Evolutionary conservation across 2,113 vertebrate species (phyloP).

Genomic region (Corythaeola cristata): DNA sequence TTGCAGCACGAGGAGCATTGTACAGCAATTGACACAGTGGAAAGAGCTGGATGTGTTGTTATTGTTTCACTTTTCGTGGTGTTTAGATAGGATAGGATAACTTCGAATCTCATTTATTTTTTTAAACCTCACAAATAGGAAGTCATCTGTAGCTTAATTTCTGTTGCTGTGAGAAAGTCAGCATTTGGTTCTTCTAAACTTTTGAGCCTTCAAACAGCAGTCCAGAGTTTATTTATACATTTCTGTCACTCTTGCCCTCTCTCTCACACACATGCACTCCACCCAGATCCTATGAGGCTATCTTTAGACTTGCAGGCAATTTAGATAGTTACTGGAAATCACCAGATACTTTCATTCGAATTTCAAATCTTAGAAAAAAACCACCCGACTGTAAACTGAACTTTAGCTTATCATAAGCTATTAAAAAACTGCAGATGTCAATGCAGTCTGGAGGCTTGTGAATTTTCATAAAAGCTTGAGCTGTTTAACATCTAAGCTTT

Average conservation of each 20-base stretch:
- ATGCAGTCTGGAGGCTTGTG: not conserved
- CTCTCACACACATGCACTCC: not conserved
- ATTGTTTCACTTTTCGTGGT: not conserved
- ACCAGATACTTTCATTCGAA: not conserved
- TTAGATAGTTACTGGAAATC: not conserved
- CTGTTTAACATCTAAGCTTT: not conserved
- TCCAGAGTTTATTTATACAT: not conserved
- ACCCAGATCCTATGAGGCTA: not conserved
- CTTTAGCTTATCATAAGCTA: not conserved
- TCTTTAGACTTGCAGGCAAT: not conserved
- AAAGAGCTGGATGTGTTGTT: not conserved
- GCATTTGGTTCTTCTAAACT: not conserved
- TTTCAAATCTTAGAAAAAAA: not conserved
- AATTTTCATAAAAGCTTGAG: not conserved
- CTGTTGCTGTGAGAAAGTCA: not conserved
- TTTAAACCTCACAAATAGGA: not conserved
- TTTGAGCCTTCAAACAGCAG: not conserved
- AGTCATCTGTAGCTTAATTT: not conserved
- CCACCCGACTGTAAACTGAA: not conserved
- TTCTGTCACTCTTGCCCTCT: not conserved
- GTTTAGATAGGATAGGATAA: not conserved
- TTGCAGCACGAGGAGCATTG: not conserved
- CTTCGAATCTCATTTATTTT: not conserved
- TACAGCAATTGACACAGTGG: not conserved
- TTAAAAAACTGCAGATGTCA: not conserved